These are phyloP conservation scores for Antheraea pernyi DNA, from an alignment of 1,140 invertebrate species.

Conservation along the genomic window DNA sequence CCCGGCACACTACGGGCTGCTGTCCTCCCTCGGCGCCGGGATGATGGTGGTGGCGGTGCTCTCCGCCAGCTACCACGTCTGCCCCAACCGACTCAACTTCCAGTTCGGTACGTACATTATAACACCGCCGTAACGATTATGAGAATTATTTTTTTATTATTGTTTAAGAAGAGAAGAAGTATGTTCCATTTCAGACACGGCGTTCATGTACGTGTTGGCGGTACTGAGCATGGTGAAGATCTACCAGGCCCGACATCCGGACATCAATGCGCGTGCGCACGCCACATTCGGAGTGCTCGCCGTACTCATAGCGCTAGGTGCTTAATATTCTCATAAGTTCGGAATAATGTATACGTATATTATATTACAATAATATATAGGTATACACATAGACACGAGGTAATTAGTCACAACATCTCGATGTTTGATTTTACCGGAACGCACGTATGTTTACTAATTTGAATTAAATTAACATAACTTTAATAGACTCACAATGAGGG, in stretches of 20 bases:
- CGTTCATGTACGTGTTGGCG: slow-evolving; percentile 96
- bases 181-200: slow-evolving; percentile 86
- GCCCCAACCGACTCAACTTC: slow-evolving; percentile 93
- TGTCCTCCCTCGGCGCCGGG: slow-evolving; percentile 94
- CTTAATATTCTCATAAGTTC: slow-evolving; percentile 33
- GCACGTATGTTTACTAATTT: too few species aligned
- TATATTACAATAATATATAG: too few species aligned
- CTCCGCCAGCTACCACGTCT: slow-evolving; percentile 93
- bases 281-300: slow-evolving; percentile 90
- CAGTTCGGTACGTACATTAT: slow-evolving; percentile 87
- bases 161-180: too few species aligned
- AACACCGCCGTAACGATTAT: too few species aligned
- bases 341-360: too few species aligned
- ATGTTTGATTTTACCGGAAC: too few species aligned
- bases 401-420: too few species aligned
- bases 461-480: too few species aligned
- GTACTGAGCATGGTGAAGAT: slow-evolving; percentile 94
- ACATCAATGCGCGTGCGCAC: slow-evolving; percentile 94
- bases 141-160: too few species aligned
- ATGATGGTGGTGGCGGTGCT: slow-evolving; percentile 94
- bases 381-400: too few species aligned
- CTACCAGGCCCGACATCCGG: slow-evolving; percentile 95
- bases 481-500: too few species aligned
- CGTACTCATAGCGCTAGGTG: slow-evolving; percentile 88
- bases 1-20: slow-evolving; percentile 93